Percentiles rank a stretch among this genome's conserved stretches.
Conservation (phyloP, 2,888 invertebrate species). For the Epinotia brunnichana region DNA sequence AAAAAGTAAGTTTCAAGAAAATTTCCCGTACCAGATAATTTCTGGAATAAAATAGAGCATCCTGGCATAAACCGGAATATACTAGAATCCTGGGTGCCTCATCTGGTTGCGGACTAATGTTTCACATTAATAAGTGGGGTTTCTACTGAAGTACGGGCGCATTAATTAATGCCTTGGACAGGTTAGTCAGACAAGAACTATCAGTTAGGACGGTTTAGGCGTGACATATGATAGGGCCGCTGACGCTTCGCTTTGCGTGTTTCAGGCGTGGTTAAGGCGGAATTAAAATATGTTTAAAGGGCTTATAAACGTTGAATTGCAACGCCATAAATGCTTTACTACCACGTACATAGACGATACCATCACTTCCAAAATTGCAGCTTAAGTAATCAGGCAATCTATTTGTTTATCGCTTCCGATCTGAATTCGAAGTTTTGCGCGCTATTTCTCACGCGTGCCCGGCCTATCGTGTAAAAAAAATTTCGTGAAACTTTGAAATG, state of each 20-base stretch:
- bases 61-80: conserved; percentile 51
- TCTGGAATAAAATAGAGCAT: conserved; percentile 44
- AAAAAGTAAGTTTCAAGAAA: conserved; percentile 65
- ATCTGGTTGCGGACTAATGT: conserved; percentile 78
- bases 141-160: conserved; percentile 64
- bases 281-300: neutral
- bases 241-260: conserved; percentile 24
- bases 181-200: conserved; percentile 66
- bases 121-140: conserved; percentile 78
- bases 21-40: conserved; percentile 73
- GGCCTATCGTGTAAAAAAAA: too few relatives aligned
- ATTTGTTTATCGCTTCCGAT: neutral
- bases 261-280: neutral
- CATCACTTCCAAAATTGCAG: too few relatives aligned
- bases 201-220: conserved; percentile 60
- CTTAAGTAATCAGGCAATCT: too few relatives aligned
- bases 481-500: neutral
- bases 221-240: conserved; percentile 35
- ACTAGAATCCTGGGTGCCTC: conserved; percentile 72
- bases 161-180: conserved; percentile 72
- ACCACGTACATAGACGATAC: too few relatives aligned
- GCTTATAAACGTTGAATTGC: neutral
- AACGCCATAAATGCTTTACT: too few relatives aligned
- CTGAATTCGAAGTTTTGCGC: neutral
- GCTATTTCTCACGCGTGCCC: neutral